Percentiles rank a stretch among this genome's conserved stretches.
These are phyloP conservation scores for Ispidina picta DNA, from an alignment of 2,797 vertebrate genomes.

Conservation along the genomic window DNA sequence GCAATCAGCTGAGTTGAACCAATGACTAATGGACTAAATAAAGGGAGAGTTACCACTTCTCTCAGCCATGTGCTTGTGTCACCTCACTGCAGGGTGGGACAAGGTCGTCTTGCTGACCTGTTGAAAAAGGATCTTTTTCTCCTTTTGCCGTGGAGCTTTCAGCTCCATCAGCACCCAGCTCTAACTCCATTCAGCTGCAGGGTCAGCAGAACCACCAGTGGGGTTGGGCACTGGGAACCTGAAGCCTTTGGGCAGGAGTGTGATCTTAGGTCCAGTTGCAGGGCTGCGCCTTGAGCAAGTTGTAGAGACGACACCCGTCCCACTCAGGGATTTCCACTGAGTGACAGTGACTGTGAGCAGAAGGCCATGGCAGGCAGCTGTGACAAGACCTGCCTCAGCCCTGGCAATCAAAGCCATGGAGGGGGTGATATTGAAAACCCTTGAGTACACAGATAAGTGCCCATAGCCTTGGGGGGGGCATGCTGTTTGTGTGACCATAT, in stretches of 20 bases:
- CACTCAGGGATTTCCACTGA: background rate
- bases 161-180: background rate
- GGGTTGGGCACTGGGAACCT: background rate
- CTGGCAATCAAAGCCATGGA: background rate
- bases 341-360: background rate
- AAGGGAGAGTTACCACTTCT: background rate
- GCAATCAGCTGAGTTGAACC: background rate
- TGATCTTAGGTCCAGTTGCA: background rate
- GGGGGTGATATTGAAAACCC: rapidly evolving
- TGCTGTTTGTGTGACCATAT: background rate
- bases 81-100: background rate
- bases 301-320: background rate
- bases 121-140: background rate
- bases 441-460: rapidly evolving
- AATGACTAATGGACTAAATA: background rate
- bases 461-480: rapidly evolving
- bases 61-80: background rate
- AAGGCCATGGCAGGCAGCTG: background rate
- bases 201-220: background rate
- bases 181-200: background rate
- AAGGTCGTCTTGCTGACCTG: background rate
- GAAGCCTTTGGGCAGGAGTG: background rate
- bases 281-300: background rate
- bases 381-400: background rate
- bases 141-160: background rate